Evolutionary conservation across 2,797 vertebrate species (phyloP).

Genomic region (Poecilia picta): DNA sequence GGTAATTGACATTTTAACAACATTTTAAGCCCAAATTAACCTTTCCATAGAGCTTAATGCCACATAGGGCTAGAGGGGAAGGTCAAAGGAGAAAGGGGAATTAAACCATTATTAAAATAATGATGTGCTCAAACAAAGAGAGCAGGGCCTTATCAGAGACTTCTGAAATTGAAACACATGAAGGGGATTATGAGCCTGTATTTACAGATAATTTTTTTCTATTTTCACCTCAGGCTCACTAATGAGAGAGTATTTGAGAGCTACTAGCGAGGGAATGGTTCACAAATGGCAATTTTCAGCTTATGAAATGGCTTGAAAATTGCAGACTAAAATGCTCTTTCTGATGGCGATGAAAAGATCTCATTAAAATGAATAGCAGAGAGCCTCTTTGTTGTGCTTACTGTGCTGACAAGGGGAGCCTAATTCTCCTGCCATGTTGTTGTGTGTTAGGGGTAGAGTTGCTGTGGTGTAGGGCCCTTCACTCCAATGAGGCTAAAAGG

Average conservation of each 20-base stretch:
- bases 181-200: constrained; percentile 72
- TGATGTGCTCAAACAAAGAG: constrained; percentile 71
- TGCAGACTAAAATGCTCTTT: constrained; percentile 85
- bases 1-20: constrained; percentile 19
- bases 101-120: constrained; percentile 71
- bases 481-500: constrained; percentile 83
- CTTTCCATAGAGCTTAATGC: constrained; percentile 44
- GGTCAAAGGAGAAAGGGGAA: constrained; percentile 74
- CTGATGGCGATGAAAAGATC: constrained; percentile 87
- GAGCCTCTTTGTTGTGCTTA: constrained; percentile 86
- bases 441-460: constrained; percentile 61
- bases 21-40: constrained; percentile 49
- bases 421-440: constrained; percentile 79
- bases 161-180: constrained; percentile 77
- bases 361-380: constrained; percentile 88
- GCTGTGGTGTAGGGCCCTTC: constrained; percentile 80
- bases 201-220: constrained; percentile 76
- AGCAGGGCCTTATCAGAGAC: constrained; percentile 56
- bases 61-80: constrained; percentile 28
- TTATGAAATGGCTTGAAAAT: constrained; percentile 85
- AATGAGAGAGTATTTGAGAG: constrained; percentile 77
- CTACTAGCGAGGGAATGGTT: constrained; percentile 79
- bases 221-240: constrained; percentile 78
- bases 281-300: constrained; percentile 84
- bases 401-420: constrained; percentile 78